Percentiles rank a stretch among this genome's conserved stretches.
phyloP scores from a whole-genome alignment of 2,888 invertebrate genomes.

The Tenodera sinensis region DNA sequence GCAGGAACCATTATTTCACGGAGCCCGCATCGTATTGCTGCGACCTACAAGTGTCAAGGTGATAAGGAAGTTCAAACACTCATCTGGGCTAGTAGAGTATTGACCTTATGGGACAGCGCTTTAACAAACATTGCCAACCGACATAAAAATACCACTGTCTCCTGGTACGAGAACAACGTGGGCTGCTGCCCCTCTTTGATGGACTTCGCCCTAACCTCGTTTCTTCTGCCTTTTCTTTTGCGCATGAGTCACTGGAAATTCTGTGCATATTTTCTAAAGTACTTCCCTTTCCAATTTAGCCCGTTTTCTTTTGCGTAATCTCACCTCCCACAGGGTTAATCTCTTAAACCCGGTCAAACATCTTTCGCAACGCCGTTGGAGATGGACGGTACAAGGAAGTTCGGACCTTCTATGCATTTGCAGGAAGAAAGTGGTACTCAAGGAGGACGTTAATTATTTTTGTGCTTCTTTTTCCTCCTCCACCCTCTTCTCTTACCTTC shows the following conservation, averaged over 20 bases:
- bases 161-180: neutral
- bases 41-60: neutral
- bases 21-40: neutral
- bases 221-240: neutral
- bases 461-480: too few species aligned
- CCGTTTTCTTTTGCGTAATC: neutral
- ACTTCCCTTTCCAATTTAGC: neutral
- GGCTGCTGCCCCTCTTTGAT: neutral
- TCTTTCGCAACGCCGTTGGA: neutral
- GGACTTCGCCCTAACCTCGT: neutral
- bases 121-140: neutral
- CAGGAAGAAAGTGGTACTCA: too few species aligned
- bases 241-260: neutral
- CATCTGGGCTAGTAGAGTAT: neutral
- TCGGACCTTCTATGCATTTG: too few species aligned
- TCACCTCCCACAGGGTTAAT: neutral
- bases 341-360: neutral
- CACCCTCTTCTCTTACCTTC: too few species aligned
- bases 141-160: neutral
- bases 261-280: neutral
- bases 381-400: too few species aligned
- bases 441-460: too few species aligned
- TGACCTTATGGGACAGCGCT: neutral
- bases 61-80: neutral
- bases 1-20: neutral